phyloP scores from a whole-genome alignment of 1,140 invertebrate genomes.

The Stenopsyche tienmushanensis region DNA sequence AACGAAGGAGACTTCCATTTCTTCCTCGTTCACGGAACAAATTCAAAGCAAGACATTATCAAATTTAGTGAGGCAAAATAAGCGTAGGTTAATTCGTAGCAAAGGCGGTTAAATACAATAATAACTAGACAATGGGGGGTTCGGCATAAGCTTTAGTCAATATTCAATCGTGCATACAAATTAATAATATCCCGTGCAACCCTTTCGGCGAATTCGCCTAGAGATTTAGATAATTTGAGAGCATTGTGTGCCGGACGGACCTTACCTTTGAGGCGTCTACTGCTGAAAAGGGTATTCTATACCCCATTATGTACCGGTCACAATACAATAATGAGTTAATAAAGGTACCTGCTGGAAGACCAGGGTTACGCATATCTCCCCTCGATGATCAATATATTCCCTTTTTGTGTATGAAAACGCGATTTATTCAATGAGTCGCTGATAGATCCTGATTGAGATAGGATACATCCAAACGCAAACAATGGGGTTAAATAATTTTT shows the following conservation, averaged over 20 bases:
- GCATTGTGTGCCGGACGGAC: constrained; percentile 24
- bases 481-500: too few species aligned
- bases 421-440: too few species aligned
- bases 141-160: constrained; percentile 29
- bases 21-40: neutral
- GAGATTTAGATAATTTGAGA: constrained; percentile 35
- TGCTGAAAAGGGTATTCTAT: constrained; percentile 35
- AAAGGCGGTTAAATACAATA: constrained; percentile 17
- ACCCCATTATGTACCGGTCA: constrained; percentile 31
- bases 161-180: constrained; percentile 41
- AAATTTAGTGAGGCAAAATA: constrained; percentile 4
- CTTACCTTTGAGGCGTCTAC: constrained; percentile 30
- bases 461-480: too few species aligned
- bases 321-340: constrained; percentile 41
- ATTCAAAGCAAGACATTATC: neutral
- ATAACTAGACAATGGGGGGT: constrained; percentile 19
- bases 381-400: neutral
- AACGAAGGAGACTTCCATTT: neutral
- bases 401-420: too few species aligned
- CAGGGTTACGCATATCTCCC: constrained; percentile 24
- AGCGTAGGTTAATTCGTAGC: constrained; percentile 17
- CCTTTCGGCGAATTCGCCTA: constrained; percentile 25
- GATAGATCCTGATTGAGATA: too few species aligned
- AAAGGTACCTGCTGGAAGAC: constrained; percentile 27
- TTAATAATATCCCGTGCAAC: constrained; percentile 37